Percentiles rank a stretch among this genome's conserved stretches.
These are phyloP conservation scores for Drosophila persimilis DNA, from an alignment of 1,140 invertebrate genomes.

Conservation along the genomic window DNA sequence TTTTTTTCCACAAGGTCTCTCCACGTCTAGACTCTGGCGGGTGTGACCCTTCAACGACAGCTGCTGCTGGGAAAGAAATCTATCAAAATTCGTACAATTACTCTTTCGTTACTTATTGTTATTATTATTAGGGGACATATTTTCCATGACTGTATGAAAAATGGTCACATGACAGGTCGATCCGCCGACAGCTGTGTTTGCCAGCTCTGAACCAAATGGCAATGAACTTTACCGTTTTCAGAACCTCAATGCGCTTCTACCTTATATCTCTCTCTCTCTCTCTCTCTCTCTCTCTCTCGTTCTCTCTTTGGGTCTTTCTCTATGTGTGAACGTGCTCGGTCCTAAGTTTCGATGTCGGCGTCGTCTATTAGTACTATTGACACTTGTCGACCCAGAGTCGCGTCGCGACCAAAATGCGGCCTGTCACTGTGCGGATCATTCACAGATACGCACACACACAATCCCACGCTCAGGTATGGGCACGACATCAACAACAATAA, in stretches of 20 bases:
- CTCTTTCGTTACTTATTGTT: constrained; percentile 19
- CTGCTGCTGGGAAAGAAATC: constrained; percentile 24
- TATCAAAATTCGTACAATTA: constrained; percentile 19
- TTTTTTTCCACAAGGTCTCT: constrained; percentile 22
- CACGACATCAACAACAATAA: constrained; percentile 13
- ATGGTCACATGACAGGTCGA: constrained; percentile 74
- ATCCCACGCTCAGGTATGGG: constrained; percentile 32
- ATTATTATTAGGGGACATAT: not conserved
- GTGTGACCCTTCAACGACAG: constrained; percentile 46
- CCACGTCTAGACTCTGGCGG: constrained; percentile 31
- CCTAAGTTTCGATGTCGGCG: constrained; percentile 40
- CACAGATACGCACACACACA: constrained; percentile 45
- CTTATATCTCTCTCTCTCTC: not conserved
- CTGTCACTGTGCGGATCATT: constrained; percentile 73
- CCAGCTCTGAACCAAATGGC: constrained; percentile 61
- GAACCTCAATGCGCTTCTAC: constrained; percentile 33
- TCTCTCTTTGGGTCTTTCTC: constrained; percentile 26
- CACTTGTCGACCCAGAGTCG: constrained; percentile 69
- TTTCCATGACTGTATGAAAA: constrained; percentile 49
- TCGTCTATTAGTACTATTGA: constrained; percentile 79
- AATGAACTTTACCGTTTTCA: constrained; percentile 76
- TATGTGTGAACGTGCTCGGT: constrained; percentile 44
- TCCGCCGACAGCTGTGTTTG: constrained; percentile 68
- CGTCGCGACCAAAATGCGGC: constrained; percentile 55
- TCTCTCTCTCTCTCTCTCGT: not conserved